phyloP scores from a whole-genome alignment of 2,888 invertebrate species.

The Leucophenga montana region DNA sequence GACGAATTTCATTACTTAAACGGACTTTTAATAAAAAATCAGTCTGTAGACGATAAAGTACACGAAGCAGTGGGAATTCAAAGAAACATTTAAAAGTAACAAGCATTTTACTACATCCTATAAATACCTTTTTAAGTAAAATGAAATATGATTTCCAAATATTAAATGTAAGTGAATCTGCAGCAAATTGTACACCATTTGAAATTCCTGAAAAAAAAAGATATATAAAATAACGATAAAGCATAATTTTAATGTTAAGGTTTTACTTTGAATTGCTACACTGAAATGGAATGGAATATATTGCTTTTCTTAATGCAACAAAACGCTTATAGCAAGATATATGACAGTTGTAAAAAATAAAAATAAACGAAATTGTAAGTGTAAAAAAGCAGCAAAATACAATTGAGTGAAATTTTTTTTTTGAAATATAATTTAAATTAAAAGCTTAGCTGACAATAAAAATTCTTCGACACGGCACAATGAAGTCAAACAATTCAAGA shows the following conservation, averaged over 20 bases:
- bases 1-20: too few relatives aligned
- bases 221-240: slow-evolving; percentile 60
- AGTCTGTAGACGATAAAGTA: too few relatives aligned
- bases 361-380: slow-evolving; percentile 19
- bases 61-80: too few relatives aligned
- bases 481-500: slow-evolving; percentile 49
- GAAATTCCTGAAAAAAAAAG: slow-evolving; percentile 46
- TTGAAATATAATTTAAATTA: slow-evolving; percentile 67
- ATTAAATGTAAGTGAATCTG: too few relatives aligned
- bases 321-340: slow-evolving; percentile 36
- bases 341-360: slow-evolving; percentile 47
- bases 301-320: slow-evolving; percentile 5
- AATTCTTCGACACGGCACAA: slow-evolving; percentile 38
- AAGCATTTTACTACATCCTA: slow-evolving; percentile 42
- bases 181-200: slow-evolving; percentile 27
- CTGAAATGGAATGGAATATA: slow-evolving; percentile 16
- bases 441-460: slow-evolving; percentile 64
- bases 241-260: slow-evolving; percentile 62
- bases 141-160: background rate
- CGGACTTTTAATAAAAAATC: too few relatives aligned
- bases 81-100: background rate
- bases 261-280: slow-evolving; percentile 55
- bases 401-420: slow-evolving; percentile 41
- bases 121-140: slow-evolving; percentile 35
- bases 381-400: slow-evolving; percentile 44